These are phyloP conservation scores for Synanthedon myopaeformis DNA, from an alignment of 2,888 invertebrate species.

Conservation along the genomic window DNA sequence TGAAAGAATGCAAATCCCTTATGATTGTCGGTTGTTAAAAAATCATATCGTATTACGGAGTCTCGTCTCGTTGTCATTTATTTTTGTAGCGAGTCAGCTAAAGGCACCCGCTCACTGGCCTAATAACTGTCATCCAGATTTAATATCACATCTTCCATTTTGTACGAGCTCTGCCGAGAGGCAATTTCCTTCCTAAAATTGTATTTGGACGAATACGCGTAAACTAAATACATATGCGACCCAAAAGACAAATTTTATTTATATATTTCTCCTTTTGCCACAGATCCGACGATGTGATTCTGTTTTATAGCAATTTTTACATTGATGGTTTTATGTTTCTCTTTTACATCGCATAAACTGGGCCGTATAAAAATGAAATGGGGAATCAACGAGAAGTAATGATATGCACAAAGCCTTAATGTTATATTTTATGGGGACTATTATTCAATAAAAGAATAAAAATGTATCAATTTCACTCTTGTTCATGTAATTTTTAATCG, in stretches of 20 bases:
- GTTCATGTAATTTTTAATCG: too few species aligned
- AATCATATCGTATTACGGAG: constrained; percentile 30
- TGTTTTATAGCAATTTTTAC: constrained; percentile 42
- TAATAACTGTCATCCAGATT: constrained; percentile 67
- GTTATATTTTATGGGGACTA: too few species aligned
- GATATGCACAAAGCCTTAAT: constrained; percentile 5
- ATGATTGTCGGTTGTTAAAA: constrained; percentile 21
- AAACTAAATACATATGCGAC: constrained; percentile 60
- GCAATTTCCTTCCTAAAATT: constrained; percentile 66
- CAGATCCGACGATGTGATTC: constrained; percentile 4
- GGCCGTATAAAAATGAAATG: constrained; percentile 1
- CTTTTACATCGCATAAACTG: constrained; percentile 16
- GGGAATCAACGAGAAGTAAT: constrained; percentile 10
- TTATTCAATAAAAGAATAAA: too few species aligned
- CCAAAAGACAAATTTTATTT: constrained; percentile 59
- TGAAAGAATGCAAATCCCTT: constrained; percentile 9
- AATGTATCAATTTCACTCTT: too few species aligned
- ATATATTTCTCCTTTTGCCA: constrained; percentile 26
- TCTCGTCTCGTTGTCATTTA: constrained; percentile 35
- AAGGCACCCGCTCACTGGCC: constrained; percentile 28
- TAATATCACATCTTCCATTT: constrained; percentile 64
- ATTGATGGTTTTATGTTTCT: constrained; percentile 34
- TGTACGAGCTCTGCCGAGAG: constrained; percentile 48
- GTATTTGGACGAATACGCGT: constrained; percentile 59
- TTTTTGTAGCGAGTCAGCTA: constrained; percentile 32